Base-by-base conservation (phyloP, 2,888 invertebrate genomes). In the Hemithea aestivaria region DNA sequence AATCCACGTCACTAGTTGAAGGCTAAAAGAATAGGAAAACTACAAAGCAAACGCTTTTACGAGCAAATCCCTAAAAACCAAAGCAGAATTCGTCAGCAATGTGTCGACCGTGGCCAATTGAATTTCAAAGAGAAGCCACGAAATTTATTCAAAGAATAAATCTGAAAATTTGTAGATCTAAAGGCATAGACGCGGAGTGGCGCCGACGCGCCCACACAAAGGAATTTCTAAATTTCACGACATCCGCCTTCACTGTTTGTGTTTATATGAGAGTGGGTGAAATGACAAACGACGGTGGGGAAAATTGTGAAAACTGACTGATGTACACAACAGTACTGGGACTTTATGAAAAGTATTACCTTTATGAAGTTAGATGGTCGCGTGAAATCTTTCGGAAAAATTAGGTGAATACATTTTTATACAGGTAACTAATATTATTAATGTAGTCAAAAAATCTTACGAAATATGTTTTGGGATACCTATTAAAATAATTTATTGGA, bases 81-180 rank as follows among this genome's bases (percentile, higher is more conserved):
- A 58, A 59, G 63, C 66, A 73, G 73, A 73, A 71, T 72, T 81
- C 79, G 76, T 81, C 81, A 77, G 77, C 76, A 76, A 80, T 82
- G 82, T 83, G 79, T 80, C 83, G 78, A 80, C 79, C 72, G 64
- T 66, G 77, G 73, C 81, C 85, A 85, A 85, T 85, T 87, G 87
- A 84, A 85, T 85, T 85, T 85, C 87, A 85, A 85, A 84, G 84
- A 75, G 79, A 80, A 76, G 80, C 74, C 75, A 75, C 84, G 71
- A 84, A 87, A 82, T 85, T 80, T 87, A 87, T 87, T 85, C 87
- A 83, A 84, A 84, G 85, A 87, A 87, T 84, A 87, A 85, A 87
- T 87, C 85, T 87, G 80, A 85, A 85, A 87, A 85, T 84, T 87
- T 84, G 85, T 81, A 82, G 80, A 83, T 85, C 81, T 79, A 71